A percentile compares a stretch with the other conserved stretches of the same genome.
These are phyloP conservation scores for Dascyllus trimaculatus DNA, from an alignment of 2,113 vertebrate genomes.

Conservation along the genomic window DNA sequence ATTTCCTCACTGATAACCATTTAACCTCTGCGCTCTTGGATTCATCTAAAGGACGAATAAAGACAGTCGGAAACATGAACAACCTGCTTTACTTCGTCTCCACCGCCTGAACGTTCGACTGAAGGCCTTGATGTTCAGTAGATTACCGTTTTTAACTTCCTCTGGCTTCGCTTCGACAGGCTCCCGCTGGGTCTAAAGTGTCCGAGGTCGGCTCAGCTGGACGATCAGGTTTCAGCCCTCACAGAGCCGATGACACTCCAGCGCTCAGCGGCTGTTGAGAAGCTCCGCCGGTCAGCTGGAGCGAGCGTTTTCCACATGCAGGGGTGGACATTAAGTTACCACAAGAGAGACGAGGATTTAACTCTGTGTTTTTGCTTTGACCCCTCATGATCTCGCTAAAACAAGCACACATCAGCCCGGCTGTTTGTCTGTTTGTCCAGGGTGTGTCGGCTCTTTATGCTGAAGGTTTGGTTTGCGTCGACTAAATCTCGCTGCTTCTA, in stretches of 20 bases:
- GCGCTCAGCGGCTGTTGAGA: slow-evolving; percentile 2
- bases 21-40: no score
- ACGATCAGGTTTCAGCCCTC: slow-evolving; percentile 45
- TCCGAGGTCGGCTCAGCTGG: neutral
- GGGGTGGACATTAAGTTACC: no score
- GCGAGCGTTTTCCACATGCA: neutral
- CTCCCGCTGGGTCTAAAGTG: slow-evolving; percentile 19
- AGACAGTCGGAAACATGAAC: no score
- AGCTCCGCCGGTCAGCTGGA: neutral
- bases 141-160: neutral
- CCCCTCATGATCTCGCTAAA: no score
- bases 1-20: neutral
- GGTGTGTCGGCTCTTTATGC: neutral
- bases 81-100: no score
- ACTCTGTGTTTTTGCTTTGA: no score
- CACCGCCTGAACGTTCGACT: neutral
- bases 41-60: no score
- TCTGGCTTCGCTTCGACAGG: neutral
- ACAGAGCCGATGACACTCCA: neutral
- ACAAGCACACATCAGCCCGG: neutral
- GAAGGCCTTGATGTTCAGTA: no score
- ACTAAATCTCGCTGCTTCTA: no score
- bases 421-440: slow-evolving; percentile 23
- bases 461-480: slow-evolving; percentile 2
- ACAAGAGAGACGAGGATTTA: no score